phyloP scores from a whole-genome alignment of 2,888 invertebrate species.

The Temnothorax ravouxi region DNA sequence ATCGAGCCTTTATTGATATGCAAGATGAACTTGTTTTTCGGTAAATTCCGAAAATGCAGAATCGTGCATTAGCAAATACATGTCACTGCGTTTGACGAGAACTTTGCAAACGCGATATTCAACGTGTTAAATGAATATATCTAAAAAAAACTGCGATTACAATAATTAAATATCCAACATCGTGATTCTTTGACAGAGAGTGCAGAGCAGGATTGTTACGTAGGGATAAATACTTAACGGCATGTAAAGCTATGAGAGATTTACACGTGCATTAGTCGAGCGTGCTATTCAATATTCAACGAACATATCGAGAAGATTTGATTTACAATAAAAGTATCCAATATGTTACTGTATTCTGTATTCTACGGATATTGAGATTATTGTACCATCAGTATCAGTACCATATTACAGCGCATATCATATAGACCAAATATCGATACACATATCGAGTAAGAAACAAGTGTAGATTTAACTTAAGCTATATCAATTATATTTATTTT shows the following conservation, averaged over 20 bases:
- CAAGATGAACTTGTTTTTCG: constrained; percentile 23
- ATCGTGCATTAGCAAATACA: constrained; percentile 10
- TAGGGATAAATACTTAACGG: constrained; percentile 41
- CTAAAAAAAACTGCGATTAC: neutral
- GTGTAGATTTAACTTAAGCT: constrained; percentile 34
- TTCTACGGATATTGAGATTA: constrained; percentile 1
- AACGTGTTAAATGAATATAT: constrained; percentile 8
- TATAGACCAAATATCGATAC: constrained; percentile 10
- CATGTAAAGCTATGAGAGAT: constrained; percentile 3
- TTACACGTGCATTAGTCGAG: constrained; percentile 4
- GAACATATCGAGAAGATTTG: constrained; percentile 18
- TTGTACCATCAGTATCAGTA: constrained; percentile 3
- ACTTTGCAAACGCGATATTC: constrained; percentile 16
- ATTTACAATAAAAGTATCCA: constrained; percentile 27
- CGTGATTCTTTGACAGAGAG: neutral
- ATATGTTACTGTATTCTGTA: constrained; percentile 10
- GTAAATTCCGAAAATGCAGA: neutral
- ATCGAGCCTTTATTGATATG: neutral
- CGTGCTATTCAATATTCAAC: constrained; percentile 1
- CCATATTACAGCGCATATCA: constrained; percentile 30
- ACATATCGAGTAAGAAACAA: neutral
- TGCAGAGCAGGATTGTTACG: constrained; percentile 23
- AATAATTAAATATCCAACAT: constrained; percentile 1
- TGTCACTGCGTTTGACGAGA: neutral
- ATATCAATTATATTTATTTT: constrained; percentile 44